Conservation (phyloP, 1,140 invertebrate genomes). For the Drosophila busckii region DNA sequence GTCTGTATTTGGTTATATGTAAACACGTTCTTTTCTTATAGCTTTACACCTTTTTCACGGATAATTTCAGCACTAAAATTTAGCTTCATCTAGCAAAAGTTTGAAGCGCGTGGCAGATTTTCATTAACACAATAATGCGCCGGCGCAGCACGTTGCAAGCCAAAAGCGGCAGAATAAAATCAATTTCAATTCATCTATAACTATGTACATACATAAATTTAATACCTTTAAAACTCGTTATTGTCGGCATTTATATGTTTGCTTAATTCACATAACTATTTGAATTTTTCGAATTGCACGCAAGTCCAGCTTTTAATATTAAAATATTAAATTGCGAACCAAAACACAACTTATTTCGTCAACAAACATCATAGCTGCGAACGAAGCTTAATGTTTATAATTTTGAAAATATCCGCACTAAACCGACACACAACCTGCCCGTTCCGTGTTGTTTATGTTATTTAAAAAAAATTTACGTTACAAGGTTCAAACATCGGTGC, state of each 20-base stretch:
- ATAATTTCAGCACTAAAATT: constrained; percentile 24
- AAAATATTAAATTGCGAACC: too few species aligned
- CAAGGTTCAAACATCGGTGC: too few species aligned
- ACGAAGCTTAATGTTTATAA: background rate
- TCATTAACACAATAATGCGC: constrained; percentile 1
- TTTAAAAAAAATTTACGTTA: constrained; percentile 18
- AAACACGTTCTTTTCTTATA: constrained; percentile 19
- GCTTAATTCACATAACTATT: too few species aligned
- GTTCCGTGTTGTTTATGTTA: constrained; percentile 23
- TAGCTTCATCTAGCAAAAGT: background rate
- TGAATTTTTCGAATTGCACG: too few species aligned
- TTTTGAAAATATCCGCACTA: constrained; percentile 1
- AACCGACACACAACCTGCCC: constrained; percentile 15
- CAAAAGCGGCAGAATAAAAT: background rate
- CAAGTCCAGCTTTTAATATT: too few species aligned
- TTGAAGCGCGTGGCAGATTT: constrained; percentile 5
- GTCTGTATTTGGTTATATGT: constrained; percentile 16
- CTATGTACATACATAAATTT: too few species aligned
- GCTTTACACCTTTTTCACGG: constrained; percentile 18
- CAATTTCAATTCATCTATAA: too few species aligned
- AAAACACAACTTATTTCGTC: too few species aligned
- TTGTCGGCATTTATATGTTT: too few species aligned
- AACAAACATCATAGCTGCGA: background rate
- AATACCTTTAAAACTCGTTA: too few species aligned
- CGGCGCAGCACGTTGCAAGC: background rate